Conservation (phyloP, 2,888 invertebrate genomes). For the Anticlea derivata region DNA sequence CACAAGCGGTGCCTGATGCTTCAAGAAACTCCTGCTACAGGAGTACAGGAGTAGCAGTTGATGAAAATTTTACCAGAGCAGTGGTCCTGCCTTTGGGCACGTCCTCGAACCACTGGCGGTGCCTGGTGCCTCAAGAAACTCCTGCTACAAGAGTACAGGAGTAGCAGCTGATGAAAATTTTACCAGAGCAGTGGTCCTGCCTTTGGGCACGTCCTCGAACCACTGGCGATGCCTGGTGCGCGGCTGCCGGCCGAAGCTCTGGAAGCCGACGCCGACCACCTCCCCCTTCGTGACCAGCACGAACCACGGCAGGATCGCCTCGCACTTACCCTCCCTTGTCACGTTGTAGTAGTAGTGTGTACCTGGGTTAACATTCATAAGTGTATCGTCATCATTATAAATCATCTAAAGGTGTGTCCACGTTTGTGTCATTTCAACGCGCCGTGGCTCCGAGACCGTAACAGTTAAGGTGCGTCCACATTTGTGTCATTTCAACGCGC, state of each 20-base stretch:
- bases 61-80: conserved; percentile 39
- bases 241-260: conserved; percentile 54
- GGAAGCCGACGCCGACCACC: conserved; percentile 63
- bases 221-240: conserved; percentile 46
- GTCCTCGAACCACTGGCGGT: conserved; percentile 59
- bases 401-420: no score
- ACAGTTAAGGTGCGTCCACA: no score
- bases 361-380: conserved; percentile 41
- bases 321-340: conserved; percentile 56
- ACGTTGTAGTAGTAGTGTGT: conserved; percentile 69
- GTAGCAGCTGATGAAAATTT: neutral
- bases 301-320: conserved; percentile 60
- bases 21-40: no score
- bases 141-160: neutral
- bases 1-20: conserved; percentile 47
- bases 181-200: conserved; percentile 44
- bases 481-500: no score
- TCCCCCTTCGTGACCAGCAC: conserved; percentile 56
- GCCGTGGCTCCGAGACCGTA: no score
- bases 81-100: conserved; percentile 38
- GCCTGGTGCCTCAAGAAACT: no score
- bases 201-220: conserved; percentile 53
- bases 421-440: no score
- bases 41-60: neutral
- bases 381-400: no score